Evolutionary conservation across 2,888 invertebrate species (phyloP), one percentile per base, ranked within the genome.

Genomic region (Neoitamus cyanurus): DNA sequence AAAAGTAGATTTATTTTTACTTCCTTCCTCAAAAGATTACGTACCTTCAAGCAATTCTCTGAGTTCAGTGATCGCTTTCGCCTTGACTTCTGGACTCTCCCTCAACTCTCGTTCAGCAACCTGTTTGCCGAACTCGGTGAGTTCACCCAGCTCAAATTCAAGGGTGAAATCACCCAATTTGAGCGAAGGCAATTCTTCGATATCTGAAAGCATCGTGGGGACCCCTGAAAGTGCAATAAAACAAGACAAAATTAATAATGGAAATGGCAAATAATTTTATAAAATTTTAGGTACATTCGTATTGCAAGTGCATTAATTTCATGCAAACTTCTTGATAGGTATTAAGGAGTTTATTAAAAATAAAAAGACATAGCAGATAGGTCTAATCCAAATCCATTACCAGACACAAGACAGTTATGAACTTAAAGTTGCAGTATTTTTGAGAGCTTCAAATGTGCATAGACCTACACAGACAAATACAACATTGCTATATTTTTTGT

Each of bases 121-220:
- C 89, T 96, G 95, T 87, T 92, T 92, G 25, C 94, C 92, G 80
- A 94, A 93, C 5, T 94, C 92, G 13, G 92, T 90, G 0, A 94
- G 93, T 42, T 94, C 94, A 0, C 94, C 94, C 84, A 96, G 90
- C 89, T 97, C 96, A 87, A 97, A 93, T 86, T 90, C 87, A 31
- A 91, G 86, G 72, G 86, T 88, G 37, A 86, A 90, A 87, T 93
- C 93, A 1, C 95, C 96, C 68, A 96, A 90, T 90, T 94, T 93
- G 46, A 96, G 91, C 1, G 92, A 93, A 6, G 96, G 96, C 86
- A 96, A 88, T 87, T 93, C 92, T 20, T 94, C 93, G 89, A 95
- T 91, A 83, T 95, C 94, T 69, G 96, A 95, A 89, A 96, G 91
- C 95, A 96, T 95, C 85, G 94, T 95, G 87, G 93, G 93, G 85